Base-by-base conservation (phyloP, 2,113 vertebrate species). In the Hydrochoerus hydrochaeris region DNA sequence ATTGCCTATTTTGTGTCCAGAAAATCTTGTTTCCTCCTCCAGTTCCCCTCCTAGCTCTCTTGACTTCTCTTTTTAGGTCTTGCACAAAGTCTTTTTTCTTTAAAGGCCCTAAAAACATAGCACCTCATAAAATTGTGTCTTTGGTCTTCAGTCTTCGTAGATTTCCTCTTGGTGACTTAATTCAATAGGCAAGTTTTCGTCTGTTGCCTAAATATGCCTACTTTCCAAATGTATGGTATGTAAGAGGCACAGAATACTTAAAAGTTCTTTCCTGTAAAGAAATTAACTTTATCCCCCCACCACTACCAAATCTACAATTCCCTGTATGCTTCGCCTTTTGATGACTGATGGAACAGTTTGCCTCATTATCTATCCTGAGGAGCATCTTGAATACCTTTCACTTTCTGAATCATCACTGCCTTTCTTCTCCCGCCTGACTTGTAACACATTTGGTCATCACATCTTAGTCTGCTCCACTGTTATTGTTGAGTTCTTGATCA, bases 181-280 rank as follows among this genome's bases (percentile, higher is more conserved):
- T 90, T 84, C n/a, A 75, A 81, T 77, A 52, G 54, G 24, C 3
- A 88, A 94, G 20, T 77, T 94, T 88, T 87, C 63, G 92, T 8
- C 26, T 60, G 10, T 78, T 75, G 35, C 7, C 41, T 73, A 30
- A 46, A 41, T 93, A 57, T 73, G 22, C 7, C 90, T 96, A 54
- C 5, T 94, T 90, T 90, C 63, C 54, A 91, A 92, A 85, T 82
- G 30, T 60, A n/a, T 89, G 54, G 54, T 49, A 52, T 7, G 28
- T 65, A 90, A 84, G 9, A 93, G 49, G 62, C 12, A 16, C 9
- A 73, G 12, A 38, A n/a, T 82, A 49, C n/a, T 78, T 85, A 1
- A 84, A 87, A 24, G 0, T 85, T 90, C 6, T 13, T 80, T 0
- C 54, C 35, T 41, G 35, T 32, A 73, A 93, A 90, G 26, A 35